phyloP scores from a whole-genome alignment of 2,888 invertebrate genomes.

The Protophormia terraenovae region DNA sequence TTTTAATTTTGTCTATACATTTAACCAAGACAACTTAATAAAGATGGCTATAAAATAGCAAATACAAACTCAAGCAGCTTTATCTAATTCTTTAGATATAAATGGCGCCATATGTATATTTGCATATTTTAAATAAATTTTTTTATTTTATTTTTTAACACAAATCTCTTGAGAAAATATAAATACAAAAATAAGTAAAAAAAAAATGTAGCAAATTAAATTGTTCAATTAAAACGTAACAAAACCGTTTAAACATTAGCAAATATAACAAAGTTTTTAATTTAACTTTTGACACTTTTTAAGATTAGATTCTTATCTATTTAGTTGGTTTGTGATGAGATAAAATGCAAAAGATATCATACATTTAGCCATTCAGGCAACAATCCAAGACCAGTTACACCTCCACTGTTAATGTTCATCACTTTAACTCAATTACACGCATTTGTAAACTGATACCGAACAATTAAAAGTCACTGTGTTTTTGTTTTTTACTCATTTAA shows the following conservation, averaged over 20 bases:
- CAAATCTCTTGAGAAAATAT: not conserved
- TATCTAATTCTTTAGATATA: not conserved
- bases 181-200: not conserved
- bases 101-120: constrained; percentile 46
- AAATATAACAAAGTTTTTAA: constrained; percentile 61
- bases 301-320: constrained; percentile 66
- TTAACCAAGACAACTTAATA: not conserved
- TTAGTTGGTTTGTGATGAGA: not conserved
- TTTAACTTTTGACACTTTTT: constrained; percentile 68
- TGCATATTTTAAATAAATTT: not conserved
- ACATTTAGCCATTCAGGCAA: not conserved
- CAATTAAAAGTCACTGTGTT: constrained; percentile 61
- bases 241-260: constrained; percentile 60
- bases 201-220: constrained; percentile 54
- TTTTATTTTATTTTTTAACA: not conserved
- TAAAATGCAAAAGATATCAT: not conserved
- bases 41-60: not conserved
- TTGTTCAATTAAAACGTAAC: constrained; percentile 65
- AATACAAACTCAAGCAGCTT: not conserved
- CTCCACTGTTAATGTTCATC: constrained; percentile 67
- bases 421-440: constrained; percentile 66
- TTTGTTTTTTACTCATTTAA: constrained; percentile 11
- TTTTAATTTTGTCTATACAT: constrained; percentile 1
- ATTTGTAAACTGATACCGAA: constrained; percentile 64
- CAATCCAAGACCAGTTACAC: constrained; percentile 46